Conservation (phyloP, 1,140 invertebrate genomes). For the Xylocopa sonorina region DNA sequence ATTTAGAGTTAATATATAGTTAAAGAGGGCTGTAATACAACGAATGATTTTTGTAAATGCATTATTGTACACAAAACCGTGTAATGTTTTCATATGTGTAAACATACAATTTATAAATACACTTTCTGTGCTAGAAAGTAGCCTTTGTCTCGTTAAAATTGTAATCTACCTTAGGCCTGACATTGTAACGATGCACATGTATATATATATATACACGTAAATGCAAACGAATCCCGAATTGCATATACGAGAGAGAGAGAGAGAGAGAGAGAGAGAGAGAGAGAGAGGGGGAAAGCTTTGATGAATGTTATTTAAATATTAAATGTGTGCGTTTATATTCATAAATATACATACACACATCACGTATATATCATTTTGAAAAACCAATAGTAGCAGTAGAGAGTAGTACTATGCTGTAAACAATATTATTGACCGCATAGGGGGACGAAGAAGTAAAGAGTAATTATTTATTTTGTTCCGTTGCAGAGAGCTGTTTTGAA, state of each 20-base stretch:
- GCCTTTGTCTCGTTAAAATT: neutral
- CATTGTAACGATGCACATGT: neutral
- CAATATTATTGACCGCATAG: neutral
- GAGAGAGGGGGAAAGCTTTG: too few species aligned
- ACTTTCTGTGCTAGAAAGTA: conserved; percentile 23
- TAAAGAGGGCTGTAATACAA: conserved; percentile 42
- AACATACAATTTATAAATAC: conserved; percentile 13
- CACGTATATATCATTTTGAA: too few species aligned
- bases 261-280: too few species aligned
- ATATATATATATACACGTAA: neutral
- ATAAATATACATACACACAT: too few species aligned
- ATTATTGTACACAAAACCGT: conserved; percentile 31
- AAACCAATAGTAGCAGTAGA: too few species aligned
- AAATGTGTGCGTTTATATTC: too few species aligned
- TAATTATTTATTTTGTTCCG: neutral
- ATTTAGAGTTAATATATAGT: neutral
- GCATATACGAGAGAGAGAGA: too few species aligned
- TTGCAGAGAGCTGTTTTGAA: neutral
- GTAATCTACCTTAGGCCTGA: neutral
- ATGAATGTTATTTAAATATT: neutral
- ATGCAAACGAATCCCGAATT: neutral
- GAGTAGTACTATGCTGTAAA: neutral
- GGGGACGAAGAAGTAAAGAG: neutral
- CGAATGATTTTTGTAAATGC: conserved; percentile 42
- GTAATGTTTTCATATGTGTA: conserved; percentile 23